These are phyloP conservation scores for Myotis davidii DNA, from an alignment of 2,113 vertebrate species.

Conservation along the genomic window DNA sequence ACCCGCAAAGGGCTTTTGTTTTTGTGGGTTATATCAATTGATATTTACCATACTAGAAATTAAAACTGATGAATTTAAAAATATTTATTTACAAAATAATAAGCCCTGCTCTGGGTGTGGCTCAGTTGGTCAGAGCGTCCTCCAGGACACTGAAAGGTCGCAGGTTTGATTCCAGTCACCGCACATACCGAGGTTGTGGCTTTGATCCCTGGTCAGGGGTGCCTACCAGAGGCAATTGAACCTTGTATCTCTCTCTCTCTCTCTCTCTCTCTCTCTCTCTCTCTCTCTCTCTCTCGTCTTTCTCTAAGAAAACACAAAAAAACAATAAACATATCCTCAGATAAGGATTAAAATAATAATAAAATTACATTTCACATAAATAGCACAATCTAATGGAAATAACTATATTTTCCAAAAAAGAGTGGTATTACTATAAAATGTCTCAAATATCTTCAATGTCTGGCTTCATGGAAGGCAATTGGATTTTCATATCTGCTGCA, in stretches of 20 bases:
- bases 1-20: background rate
- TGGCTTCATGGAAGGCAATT: background rate
- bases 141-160: background rate
- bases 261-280: background rate
- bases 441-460: background rate
- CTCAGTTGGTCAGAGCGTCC: background rate
- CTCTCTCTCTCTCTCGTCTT: background rate
- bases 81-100: background rate
- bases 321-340: background rate
- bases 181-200: background rate
- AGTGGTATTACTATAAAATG: background rate
- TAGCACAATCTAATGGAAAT: constrained; percentile 15
- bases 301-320: too few species aligned
- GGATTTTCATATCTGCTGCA: background rate
- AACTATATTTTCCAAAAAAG: background rate
- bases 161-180: background rate
- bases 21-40: background rate
- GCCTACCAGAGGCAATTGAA: too few species aligned
- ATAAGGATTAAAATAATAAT: background rate
- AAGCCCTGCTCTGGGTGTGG: background rate
- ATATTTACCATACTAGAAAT: background rate
- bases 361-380: background rate
- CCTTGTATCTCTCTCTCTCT: too few species aligned
- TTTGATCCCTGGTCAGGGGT: background rate
- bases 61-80: background rate